Conservation (phyloP, 2,888 invertebrate species). For the Pinctada fucata region DNA sequence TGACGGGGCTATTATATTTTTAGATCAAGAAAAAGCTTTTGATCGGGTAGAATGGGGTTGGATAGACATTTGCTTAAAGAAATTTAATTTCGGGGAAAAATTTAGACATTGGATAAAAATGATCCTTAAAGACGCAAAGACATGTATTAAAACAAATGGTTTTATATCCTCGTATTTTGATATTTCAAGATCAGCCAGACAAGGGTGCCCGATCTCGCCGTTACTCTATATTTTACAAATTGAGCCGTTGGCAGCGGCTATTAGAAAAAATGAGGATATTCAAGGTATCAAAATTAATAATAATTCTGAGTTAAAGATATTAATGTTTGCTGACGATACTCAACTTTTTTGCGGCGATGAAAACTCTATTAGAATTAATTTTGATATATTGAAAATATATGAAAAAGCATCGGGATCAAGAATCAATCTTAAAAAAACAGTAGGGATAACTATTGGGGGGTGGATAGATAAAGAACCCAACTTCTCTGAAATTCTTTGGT, state of each 20-base stretch:
- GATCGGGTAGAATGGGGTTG: slow-evolving; percentile 18
- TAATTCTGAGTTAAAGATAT: too few relatives aligned
- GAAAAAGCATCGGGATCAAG: too few relatives aligned
- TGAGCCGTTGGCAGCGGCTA: slow-evolving; percentile 1
- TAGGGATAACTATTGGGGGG: too few relatives aligned
- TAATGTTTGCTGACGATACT: too few relatives aligned
- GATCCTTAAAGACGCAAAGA: slow-evolving; percentile 7
- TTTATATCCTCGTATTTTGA: background rate
- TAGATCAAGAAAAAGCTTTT: slow-evolving; percentile 24
- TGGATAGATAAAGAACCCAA: too few relatives aligned
- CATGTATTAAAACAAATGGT: slow-evolving; percentile 15
- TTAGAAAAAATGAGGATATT: too few relatives aligned
- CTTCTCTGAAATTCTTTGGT: too few relatives aligned
- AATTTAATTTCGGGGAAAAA: slow-evolving; percentile 20
- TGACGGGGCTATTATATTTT: slow-evolving; percentile 12
- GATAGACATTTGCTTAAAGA: slow-evolving; percentile 8
- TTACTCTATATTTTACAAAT: background rate
- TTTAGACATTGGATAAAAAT: slow-evolving; percentile 11
- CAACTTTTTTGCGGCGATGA: too few relatives aligned
- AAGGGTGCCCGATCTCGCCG: slow-evolving; percentile 17
- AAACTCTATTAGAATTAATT: too few relatives aligned
- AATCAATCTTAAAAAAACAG: too few relatives aligned
- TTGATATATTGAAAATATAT: too few relatives aligned
- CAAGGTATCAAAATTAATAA: too few relatives aligned
- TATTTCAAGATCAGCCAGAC: background rate